These are phyloP conservation scores for Marmota monax DNA, from an alignment of 2,113 vertebrate species.

Conservation along the genomic window DNA sequence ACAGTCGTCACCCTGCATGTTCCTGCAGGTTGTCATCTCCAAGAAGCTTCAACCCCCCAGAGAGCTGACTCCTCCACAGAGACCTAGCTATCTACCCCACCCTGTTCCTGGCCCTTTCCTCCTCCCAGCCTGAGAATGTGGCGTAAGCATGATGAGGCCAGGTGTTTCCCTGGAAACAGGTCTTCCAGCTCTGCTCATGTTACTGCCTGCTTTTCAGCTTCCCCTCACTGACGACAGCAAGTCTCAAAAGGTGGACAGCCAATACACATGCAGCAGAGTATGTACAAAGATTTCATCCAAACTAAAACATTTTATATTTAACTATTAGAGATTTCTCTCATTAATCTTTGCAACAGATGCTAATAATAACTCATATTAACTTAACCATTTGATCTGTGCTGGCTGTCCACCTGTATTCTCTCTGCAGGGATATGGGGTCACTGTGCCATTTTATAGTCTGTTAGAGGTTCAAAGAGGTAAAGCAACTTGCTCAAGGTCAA, in stretches of 20 bases:
- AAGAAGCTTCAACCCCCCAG: background rate
- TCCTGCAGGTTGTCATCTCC: rapidly evolving
- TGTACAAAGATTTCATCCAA: background rate
- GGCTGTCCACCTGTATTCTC: background rate
- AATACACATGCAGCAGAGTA: background rate
- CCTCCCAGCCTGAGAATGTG: background rate
- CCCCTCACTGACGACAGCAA: background rate
- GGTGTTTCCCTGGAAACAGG: background rate
- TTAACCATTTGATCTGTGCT: background rate
- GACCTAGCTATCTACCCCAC: background rate
- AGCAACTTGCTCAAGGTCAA: background rate
- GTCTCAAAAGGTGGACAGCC: background rate
- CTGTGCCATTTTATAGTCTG: background rate
- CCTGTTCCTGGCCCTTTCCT: rapidly evolving
- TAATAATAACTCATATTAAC: background rate
- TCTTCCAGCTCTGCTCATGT: background rate
- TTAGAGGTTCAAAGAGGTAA: background rate
- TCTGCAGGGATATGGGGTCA: too few species aligned
- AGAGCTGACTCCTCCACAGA: rapidly evolving
- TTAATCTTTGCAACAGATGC: background rate
- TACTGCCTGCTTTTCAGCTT: background rate
- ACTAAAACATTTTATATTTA: background rate
- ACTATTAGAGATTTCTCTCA: background rate
- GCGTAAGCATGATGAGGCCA: background rate
- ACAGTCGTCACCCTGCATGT: too few species aligned